Conservation (phyloP, 2,797 vertebrate species). For the Liparis tanakae region DNA sequence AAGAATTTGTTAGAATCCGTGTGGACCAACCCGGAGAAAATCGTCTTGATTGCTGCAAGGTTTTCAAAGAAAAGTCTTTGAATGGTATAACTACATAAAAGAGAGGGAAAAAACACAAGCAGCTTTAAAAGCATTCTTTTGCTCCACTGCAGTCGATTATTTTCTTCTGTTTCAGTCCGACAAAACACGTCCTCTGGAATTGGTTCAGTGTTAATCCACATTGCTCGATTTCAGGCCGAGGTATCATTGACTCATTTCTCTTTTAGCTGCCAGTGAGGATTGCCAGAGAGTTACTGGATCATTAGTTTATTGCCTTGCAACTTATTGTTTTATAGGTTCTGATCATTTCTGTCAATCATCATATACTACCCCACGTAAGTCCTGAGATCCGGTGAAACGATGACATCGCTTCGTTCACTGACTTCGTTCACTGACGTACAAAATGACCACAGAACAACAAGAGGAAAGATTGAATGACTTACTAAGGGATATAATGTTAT, state of each 20-base stretch:
- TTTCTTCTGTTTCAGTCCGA: constrained; percentile 60
- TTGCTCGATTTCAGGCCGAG: constrained; percentile 27
- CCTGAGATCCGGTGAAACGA: not conserved
- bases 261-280: not conserved
- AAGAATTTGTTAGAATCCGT: constrained; percentile 65
- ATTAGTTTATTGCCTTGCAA: not conserved
- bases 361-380: not conserved
- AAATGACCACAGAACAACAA: not conserved
- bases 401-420: not conserved
- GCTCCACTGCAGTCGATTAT: constrained; percentile 60
- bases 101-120: constrained; percentile 38
- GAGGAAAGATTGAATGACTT: not conserved
- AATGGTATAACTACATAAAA: constrained; percentile 62
- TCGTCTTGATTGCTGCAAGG: constrained; percentile 74
- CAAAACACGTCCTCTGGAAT: constrained; percentile 62
- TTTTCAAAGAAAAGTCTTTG: constrained; percentile 72
- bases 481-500: not conserved
- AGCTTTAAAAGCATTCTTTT: constrained; percentile 71
- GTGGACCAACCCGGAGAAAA: constrained; percentile 68
- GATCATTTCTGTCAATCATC: constrained; percentile 15
- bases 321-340: constrained; percentile 3
- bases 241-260: not conserved
- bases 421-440: too few species aligned
- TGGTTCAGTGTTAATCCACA: constrained; percentile 46
- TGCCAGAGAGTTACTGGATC: not conserved